Percentiles rank a stretch among this genome's conserved stretches.
These are phyloP conservation scores for Amitus sp. DNA, from an alignment of 2,888 invertebrate genomes.

Conservation along the genomic window DNA sequence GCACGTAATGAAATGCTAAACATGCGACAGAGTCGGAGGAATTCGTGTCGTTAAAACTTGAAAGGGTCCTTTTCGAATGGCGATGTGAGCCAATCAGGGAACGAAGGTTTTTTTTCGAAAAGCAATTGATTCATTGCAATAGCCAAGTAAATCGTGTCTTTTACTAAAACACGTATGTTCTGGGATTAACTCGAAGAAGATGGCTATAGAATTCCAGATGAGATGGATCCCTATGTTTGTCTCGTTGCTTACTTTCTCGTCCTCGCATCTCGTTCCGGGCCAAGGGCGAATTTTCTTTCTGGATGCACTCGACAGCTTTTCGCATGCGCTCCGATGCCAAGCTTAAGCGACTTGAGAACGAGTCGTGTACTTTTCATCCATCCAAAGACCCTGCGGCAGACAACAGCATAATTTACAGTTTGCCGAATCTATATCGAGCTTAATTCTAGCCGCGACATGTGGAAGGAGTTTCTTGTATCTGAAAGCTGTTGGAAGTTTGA, in stretches of 20 bases:
- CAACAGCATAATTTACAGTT: no score
- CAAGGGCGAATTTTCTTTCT: conserved; percentile 36
- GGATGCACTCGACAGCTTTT: conserved; percentile 31
- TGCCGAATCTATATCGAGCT: no score
- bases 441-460: no score
- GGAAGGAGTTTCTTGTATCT: no score
- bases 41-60: no score
- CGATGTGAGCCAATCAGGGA: no score
- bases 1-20: no score
- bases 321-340: conserved; percentile 7
- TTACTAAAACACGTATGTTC: neutral
- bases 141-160: neutral
- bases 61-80: no score
- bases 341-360: conserved; percentile 28
- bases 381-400: no score
- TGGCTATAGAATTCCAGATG: neutral
- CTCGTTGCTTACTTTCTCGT: conserved; percentile 16
- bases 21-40: no score
- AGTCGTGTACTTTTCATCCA: conserved; percentile 16
- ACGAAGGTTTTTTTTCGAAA: no score
- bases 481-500: no score
- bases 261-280: conserved; percentile 25
- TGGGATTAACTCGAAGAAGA: neutral
- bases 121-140: neutral
- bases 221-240: conserved; percentile 8